These are phyloP conservation scores for Porites evermanni DNA, from an alignment of 92 coral and sea anemone genomes.

Conservation along the genomic window DNA sequence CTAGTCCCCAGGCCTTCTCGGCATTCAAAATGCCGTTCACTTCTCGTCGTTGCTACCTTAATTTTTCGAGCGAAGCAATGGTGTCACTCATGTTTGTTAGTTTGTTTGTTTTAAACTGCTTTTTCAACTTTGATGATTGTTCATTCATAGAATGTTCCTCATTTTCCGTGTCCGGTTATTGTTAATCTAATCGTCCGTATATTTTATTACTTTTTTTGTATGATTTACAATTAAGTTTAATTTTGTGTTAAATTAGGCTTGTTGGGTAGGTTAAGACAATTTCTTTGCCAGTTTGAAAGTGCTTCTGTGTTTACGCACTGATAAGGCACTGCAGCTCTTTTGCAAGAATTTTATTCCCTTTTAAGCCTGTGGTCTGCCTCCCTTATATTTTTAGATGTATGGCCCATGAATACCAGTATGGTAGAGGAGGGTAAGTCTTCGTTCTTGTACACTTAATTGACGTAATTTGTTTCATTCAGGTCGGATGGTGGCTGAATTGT, in stretches of 20 bases:
- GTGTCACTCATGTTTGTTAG: no score
- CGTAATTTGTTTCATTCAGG: no score
- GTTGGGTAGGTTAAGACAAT: neutral
- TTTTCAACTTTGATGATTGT: no score
- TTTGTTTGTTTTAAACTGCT: no score
- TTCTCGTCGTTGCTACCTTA: no score
- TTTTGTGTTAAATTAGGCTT: neutral
- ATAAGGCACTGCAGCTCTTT: neutral
- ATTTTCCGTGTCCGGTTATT: neutral
- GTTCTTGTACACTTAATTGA: neutral
- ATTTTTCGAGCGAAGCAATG: no score
- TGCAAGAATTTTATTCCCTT: neutral
- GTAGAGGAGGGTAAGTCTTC: slow-evolving; percentile 80
- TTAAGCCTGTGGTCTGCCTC: neutral
- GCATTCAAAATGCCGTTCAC: no score
- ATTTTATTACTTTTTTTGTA: neutral
- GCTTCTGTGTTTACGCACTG: neutral
- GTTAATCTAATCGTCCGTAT: neutral
- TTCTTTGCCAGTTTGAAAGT: neutral
- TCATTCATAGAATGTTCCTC: no score
- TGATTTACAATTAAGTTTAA: no score
- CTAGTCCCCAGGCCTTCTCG: no score
- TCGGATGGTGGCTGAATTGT: neutral
- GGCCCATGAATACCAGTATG: slow-evolving; percentile 91
- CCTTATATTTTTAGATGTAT: slow-evolving; percentile 75